Conservation (phyloP, 2,113 vertebrate genomes). For the Oncorhynchus gorbuscha region DNA sequence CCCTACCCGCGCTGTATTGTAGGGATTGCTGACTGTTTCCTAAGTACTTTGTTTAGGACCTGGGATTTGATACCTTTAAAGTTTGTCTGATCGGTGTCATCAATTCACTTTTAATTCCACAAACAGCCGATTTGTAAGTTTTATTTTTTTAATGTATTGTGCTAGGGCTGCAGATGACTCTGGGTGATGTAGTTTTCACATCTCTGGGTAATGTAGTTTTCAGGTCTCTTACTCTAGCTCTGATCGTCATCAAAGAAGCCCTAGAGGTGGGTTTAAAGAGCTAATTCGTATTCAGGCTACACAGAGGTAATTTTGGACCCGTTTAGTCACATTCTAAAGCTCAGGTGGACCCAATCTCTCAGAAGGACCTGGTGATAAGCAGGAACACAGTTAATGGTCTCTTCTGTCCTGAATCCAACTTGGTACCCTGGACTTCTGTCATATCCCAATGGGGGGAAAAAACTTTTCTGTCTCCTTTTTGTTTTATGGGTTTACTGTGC, state of each 20-base stretch:
- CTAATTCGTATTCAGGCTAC: neutral
- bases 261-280: slow-evolving; percentile 2
- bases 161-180: neutral
- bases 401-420: neutral
- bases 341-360: slow-evolving; percentile 10
- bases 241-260: neutral
- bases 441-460: neutral
- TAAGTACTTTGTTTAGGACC: slow-evolving; percentile 5
- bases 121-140: slow-evolving; percentile 1
- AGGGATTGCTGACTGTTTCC: neutral
- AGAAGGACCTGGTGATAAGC: neutral
- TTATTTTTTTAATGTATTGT: neutral
- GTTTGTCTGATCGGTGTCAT: neutral
- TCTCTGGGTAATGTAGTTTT: neutral
- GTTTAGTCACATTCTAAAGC: slow-evolving; percentile 11
- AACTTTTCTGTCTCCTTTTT: neutral
- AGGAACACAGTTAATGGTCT: neutral
- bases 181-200: neutral
- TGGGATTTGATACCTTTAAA: slow-evolving; percentile 4
- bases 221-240: neutral
- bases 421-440: neutral
- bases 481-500: slow-evolving; percentile 26
- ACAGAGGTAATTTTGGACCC: neutral
- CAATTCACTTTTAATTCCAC: neutral
- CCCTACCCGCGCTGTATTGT: slow-evolving; percentile 5